These are phyloP conservation scores for Ophiothrix spiculata DNA, from an alignment of 35 echinoderm and acorn worm species.

Conservation along the genomic window DNA sequence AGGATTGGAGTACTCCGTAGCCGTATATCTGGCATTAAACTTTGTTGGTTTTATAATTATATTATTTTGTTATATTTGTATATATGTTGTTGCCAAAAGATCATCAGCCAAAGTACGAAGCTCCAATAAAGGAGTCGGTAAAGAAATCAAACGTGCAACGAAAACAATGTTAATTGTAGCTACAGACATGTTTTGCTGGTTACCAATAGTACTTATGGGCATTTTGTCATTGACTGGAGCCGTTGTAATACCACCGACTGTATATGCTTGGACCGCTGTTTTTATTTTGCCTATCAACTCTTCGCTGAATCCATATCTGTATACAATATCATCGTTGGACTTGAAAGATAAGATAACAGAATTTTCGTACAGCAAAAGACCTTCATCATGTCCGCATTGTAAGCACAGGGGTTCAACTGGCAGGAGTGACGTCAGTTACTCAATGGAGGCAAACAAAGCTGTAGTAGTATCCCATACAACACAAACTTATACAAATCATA, in stretches of 20 bases:
- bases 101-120: slow-evolving; percentile 10
- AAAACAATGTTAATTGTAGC: slow-evolving; percentile 43
- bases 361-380: not conserved
- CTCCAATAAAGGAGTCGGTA: not conserved
- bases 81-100: slow-evolving; percentile 8
- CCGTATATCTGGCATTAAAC: slow-evolving; percentile 41
- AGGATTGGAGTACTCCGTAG: slow-evolving; percentile 44
- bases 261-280: slow-evolving; percentile 75
- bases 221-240: slow-evolving; percentile 38
- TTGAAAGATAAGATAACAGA: slow-evolving; percentile 9
- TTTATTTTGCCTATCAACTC: slow-evolving; percentile 74
- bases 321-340: slow-evolving; percentile 51
- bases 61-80: slow-evolving; percentile 41
- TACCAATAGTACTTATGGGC: slow-evolving; percentile 63
- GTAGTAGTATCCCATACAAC: not conserved
- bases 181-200: slow-evolving; percentile 65
- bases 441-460: not conserved
- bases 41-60: slow-evolving; percentile 31
- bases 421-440: not conserved
- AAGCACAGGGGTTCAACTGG: not conserved
- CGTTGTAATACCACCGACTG: slow-evolving; percentile 35
- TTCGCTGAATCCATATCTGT: slow-evolving; percentile 65
- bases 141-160: slow-evolving; percentile 37
- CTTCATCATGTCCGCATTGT: not conserved
- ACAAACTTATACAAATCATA: not conserved